These are phyloP conservation scores for Catajapyx aquilonaris DNA, from an alignment of 1,140 invertebrate species.

Conservation along the genomic window DNA sequence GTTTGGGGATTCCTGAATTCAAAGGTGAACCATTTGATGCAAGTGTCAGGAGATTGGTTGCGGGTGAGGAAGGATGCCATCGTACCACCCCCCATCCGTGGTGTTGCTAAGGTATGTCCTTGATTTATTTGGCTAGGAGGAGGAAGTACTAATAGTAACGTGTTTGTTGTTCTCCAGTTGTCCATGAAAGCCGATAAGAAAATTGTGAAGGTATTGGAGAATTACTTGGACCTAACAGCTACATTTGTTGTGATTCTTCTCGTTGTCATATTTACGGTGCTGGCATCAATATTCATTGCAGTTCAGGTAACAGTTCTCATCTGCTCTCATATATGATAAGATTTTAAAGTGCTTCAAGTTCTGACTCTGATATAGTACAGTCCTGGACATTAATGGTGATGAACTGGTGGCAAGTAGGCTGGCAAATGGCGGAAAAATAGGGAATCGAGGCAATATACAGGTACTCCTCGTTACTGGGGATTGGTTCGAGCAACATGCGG, in stretches of 20 bases:
- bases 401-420: neutral
- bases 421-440: slow-evolving; percentile 1
- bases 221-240: slow-evolving; percentile 13
- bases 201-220: neutral
- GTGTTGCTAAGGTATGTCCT: slow-evolving; percentile 18
- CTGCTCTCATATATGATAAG: too few relatives aligned
- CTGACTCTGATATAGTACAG: too few relatives aligned
- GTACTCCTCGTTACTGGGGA: too few relatives aligned
- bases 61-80: slow-evolving; percentile 19
- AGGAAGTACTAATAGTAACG: too few relatives aligned
- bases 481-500: too few relatives aligned
- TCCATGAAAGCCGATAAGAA: neutral
- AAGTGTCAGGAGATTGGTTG: slow-evolving; percentile 12
- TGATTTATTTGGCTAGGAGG: slow-evolving; percentile 9
- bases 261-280: slow-evolving; percentile 25
- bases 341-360: too few relatives aligned
- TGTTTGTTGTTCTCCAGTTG: slow-evolving; percentile 2
- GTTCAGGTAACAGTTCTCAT: slow-evolving; percentile 29
- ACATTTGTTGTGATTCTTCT: slow-evolving; percentile 33
- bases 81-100: slow-evolving; percentile 27
- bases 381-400: too few relatives aligned
- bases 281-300: slow-evolving; percentile 31
- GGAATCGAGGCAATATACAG: too few relatives aligned
- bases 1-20: slow-evolving; percentile 14
- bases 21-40: slow-evolving; percentile 9